Base-by-base conservation (phyloP, 2,113 vertebrate species). In the Heterocephalus glaber region DNA sequence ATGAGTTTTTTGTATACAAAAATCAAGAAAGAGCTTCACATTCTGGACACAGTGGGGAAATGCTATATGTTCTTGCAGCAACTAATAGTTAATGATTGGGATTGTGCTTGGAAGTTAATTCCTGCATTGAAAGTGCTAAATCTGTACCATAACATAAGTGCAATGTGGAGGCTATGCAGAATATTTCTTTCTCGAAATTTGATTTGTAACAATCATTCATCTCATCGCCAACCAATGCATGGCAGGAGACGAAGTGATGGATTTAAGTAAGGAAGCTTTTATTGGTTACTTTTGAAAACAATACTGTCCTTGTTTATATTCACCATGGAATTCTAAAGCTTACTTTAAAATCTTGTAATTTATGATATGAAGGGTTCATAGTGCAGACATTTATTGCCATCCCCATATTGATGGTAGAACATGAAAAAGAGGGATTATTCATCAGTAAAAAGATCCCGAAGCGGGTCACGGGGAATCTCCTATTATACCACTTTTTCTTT, bases 231-330 rank as follows among this genome's bases (percentile, higher is more conserved):
- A 38, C 41, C 4, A 61, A 61, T 63, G 13, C 66, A 30, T 5
- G 63, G 33, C 77, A 58, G 16, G 81, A 83, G 72, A 80, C 16
- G 41, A 82, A 96, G 24, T 47, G 47, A 10, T 81, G 74, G 24
- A 38, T 26, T 89, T 95, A 82, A 49, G 4, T 41, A 49, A 76
- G 19, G 84, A 13, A 12, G 44, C 87, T 89, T 80, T 94, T 94
- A 65, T 92, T 79, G 90, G 87, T 80, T 85, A 84, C 38, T 30
- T 52, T 10, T 81, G 44, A 76, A 94, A 92, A 94, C 35, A 92
- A 83, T 79, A 82, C 17, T 89, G 63, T 66, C 33, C 49, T 88
- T 4, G 85, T 1, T 95, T 85, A 38, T 52, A 66, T 65, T 95
- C 41, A 65, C 24, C 22, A 35, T 56, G 52, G 30, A 33, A 38